phyloP scores from a whole-genome alignment of 2,113 vertebrate species.

The Ranitomeya imitator region DNA sequence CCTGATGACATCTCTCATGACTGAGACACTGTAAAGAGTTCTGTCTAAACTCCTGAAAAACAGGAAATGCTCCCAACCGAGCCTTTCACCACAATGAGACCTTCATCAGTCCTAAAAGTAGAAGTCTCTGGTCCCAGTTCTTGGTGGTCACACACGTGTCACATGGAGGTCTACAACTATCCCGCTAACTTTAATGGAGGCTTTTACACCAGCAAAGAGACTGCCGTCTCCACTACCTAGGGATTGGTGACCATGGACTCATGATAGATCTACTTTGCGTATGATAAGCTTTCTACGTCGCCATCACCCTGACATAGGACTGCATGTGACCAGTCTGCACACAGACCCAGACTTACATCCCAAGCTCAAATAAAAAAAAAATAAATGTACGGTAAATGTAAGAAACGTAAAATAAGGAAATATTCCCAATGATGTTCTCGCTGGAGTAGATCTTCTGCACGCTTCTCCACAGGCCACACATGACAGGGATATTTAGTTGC shows the following conservation, averaged over 20 bases:
- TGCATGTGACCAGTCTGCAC: not conserved
- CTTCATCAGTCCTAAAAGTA: not conserved
- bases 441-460: not conserved
- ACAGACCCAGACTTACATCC: not conserved
- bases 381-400: too few species aligned
- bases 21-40: too few species aligned
- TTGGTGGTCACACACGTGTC: not conserved
- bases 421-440: not conserved
- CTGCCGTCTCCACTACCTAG: too few species aligned
- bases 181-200: too few species aligned
- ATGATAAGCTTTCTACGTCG: not conserved
- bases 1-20: too few species aligned
- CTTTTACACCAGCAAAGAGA: too few species aligned
- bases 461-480: slow-evolving; percentile 5
- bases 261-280: too few species aligned
- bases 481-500: slow-evolving; percentile 21
- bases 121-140: not conserved
- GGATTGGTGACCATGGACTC: too few species aligned
- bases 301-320: not conserved
- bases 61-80: too few species aligned
- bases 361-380: not conserved
- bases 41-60: too few species aligned
- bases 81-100: not conserved
- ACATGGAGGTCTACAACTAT: too few species aligned
- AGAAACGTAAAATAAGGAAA: not conserved